Percentiles rank a stretch among this genome's conserved stretches.
phyloP scores from a whole-genome alignment of 2,888 invertebrate species.

The Caenorhabditis sinica region DNA sequence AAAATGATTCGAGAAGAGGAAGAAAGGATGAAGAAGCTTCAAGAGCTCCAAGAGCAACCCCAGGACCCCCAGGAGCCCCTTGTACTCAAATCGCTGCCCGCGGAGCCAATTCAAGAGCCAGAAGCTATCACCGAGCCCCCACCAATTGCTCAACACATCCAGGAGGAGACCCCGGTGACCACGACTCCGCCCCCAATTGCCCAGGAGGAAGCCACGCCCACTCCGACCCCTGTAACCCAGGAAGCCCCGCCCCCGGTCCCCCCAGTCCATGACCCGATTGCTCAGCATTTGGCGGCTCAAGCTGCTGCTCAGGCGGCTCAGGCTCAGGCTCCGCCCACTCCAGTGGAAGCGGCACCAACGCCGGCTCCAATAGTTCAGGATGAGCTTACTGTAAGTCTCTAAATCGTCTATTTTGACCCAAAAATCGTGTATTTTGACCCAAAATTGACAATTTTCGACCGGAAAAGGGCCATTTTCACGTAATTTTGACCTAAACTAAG shows the following conservation, averaged over 20 bases:
- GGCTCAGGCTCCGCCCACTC: constrained; percentile 20
- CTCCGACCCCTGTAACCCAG: background rate
- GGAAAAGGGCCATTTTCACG: background rate
- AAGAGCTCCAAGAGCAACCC: background rate
- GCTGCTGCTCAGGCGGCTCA: background rate
- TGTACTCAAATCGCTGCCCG: constrained; percentile 1
- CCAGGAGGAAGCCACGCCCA: constrained; percentile 12
- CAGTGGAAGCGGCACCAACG: background rate
- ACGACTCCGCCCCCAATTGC: background rate
- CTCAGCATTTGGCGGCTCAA: constrained; percentile 27
- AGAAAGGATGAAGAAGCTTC: background rate
- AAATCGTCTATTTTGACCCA: background rate
- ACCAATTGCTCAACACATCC: constrained; percentile 24
- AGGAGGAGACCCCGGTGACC: background rate
- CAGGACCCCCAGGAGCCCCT: background rate
- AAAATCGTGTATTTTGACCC: background rate
- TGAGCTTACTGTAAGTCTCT: constrained; percentile 16
- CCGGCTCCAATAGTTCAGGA: constrained; percentile 12
- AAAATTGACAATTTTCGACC: background rate
- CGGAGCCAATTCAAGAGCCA: constrained; percentile 16
- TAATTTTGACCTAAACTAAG: background rate
- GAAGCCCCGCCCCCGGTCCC: constrained; percentile 1
- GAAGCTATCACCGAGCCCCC: background rate
- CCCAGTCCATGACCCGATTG: constrained; percentile 41
- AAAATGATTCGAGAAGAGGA: constrained; percentile 9